phyloP scores from a whole-genome alignment of 2,113 vertebrate genomes.

The Shinisaurus crocodilurus region DNA sequence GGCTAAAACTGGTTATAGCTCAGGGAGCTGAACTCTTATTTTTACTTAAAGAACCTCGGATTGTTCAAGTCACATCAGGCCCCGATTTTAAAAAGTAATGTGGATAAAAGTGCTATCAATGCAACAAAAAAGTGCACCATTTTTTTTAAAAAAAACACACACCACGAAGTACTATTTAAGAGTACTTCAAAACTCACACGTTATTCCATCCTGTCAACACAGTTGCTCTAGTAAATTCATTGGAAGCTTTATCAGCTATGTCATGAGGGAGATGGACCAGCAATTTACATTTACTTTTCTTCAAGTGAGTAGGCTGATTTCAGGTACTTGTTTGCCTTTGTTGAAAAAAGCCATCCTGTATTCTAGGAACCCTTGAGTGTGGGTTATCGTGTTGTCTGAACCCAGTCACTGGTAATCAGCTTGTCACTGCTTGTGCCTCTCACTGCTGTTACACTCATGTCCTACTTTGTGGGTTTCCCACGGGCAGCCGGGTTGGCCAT shows the following conservation, averaged over 20 bases:
- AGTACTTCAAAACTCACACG: not conserved
- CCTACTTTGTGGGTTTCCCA: too few species aligned
- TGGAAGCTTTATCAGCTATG: not conserved
- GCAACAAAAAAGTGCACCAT: conserved; percentile 4
- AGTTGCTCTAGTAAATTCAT: not conserved
- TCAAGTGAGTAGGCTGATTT: conserved; percentile 26
- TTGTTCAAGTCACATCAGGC: conserved; percentile 60
- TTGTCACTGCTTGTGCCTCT: too few species aligned
- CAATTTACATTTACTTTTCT: conserved; percentile 4
- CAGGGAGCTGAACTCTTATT: conserved; percentile 72
- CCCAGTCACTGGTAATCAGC: too few species aligned
- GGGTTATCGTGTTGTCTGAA: too few species aligned
- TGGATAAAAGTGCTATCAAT: not conserved
- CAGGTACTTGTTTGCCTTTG: not conserved
- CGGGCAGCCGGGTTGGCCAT: too few species aligned
- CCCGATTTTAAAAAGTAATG: conserved; percentile 31
- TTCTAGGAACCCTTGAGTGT: not conserved
- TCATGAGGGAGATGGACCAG: not conserved
- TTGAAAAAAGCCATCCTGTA: not conserved
- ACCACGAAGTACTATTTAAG: not conserved
- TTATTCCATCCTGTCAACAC: not conserved
- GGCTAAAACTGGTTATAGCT: conserved; percentile 78
- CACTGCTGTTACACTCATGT: too few species aligned
- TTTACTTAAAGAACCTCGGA: conserved; percentile 55
- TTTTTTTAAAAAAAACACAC: conserved; percentile 42